phyloP scores from a whole-genome alignment of 2,888 invertebrate species.

The Baccha elongata region DNA sequence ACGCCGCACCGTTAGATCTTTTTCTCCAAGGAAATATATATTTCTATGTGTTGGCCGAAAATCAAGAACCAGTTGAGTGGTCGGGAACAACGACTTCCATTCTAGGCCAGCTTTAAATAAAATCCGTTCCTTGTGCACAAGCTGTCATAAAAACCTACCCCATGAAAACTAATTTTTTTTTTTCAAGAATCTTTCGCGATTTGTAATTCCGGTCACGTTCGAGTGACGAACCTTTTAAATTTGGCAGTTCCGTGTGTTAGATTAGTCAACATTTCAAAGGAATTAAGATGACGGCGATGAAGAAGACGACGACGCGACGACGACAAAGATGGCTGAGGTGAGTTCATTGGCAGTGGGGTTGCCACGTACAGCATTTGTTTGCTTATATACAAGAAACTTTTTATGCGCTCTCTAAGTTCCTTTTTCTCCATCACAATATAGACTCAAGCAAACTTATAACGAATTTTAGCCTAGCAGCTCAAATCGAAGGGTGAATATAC shows the following conservation, averaged over 20 bases:
- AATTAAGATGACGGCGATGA: constrained; percentile 63
- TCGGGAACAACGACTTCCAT: too few relatives aligned
- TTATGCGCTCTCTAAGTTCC: constrained; percentile 34
- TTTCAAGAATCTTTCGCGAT: constrained; percentile 59
- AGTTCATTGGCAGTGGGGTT: constrained; percentile 30
- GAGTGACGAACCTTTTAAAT: constrained; percentile 74
- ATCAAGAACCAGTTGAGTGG: too few relatives aligned
- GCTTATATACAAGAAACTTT: constrained; percentile 56
- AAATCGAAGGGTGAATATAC: constrained; percentile 12
- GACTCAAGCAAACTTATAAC: constrained; percentile 29
- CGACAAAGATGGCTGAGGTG: constrained; percentile 31
- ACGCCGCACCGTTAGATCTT: too few relatives aligned
- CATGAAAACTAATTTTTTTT: constrained; percentile 62
- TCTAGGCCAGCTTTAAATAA: neutral
- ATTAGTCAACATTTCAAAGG: constrained; percentile 72
- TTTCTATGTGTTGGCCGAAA: too few relatives aligned
- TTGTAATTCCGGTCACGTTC: constrained; percentile 62
- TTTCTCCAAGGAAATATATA: too few relatives aligned
- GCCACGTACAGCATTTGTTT: constrained; percentile 68
- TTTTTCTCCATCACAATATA: constrained; percentile 37
- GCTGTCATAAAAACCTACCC: neutral
- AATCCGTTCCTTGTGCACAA: neutral
- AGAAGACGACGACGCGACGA: constrained; percentile 16
- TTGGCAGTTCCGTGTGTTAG: constrained; percentile 74
- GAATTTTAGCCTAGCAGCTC: constrained; percentile 17